phyloP scores from a whole-genome alignment of 2,113 vertebrate species.

The Anseranas semipalmata region DNA sequence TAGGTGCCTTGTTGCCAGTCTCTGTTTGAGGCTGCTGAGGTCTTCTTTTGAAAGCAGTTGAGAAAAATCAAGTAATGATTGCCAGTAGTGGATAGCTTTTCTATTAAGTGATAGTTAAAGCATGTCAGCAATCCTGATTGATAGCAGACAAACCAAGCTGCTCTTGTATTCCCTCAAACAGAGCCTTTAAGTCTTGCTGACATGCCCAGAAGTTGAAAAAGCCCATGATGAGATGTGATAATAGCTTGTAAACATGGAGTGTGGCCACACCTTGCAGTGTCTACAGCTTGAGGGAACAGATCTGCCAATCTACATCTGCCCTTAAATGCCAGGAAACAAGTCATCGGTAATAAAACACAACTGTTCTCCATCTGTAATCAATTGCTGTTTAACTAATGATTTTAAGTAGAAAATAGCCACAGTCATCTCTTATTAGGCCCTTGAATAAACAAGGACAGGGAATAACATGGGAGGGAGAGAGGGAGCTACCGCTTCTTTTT shows the following conservation, averaged over 20 bases:
- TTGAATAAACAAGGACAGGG: constrained; percentile 4
- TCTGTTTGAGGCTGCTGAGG: background rate
- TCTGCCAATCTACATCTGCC: background rate
- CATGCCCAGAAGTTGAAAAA: constrained; percentile 11
- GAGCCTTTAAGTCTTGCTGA: constrained; percentile 52
- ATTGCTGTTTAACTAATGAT: background rate
- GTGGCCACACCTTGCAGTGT: background rate
- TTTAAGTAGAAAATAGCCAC: constrained; percentile 20
- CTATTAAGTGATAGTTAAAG: constrained; percentile 15
- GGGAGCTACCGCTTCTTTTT: background rate
- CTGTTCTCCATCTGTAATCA: background rate
- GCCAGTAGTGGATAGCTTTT: background rate
- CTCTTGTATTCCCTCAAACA: constrained; percentile 4
- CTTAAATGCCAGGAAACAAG: background rate
- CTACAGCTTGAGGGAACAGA: background rate
- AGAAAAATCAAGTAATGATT: background rate
- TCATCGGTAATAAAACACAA: background rate
- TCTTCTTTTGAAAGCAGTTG: background rate
- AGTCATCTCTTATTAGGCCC: background rate
- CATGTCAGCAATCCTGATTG: background rate
- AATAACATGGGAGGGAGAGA: background rate
- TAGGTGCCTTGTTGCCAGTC: background rate
- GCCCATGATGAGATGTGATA: background rate
- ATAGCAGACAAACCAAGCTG: constrained; percentile 37
- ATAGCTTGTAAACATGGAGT: background rate